These are phyloP conservation scores for Willisornis vidua DNA, from an alignment of 2,113 vertebrate species.

Conservation along the genomic window DNA sequence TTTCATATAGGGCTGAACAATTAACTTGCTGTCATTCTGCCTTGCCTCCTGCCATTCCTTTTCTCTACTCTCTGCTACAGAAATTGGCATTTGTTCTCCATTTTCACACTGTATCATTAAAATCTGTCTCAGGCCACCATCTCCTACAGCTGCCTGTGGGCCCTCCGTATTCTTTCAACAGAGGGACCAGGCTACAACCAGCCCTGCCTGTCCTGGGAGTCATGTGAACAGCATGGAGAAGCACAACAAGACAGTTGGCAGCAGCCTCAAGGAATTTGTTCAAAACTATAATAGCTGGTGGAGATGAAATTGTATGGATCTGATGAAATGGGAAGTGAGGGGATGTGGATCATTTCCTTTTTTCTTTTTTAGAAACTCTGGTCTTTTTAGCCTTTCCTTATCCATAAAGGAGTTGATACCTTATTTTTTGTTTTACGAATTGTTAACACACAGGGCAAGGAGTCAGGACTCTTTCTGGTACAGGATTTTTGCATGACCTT, in stretches of 20 bases:
- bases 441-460: not conserved
- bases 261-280: not conserved
- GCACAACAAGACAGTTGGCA: not conserved
- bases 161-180: not conserved
- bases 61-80: not conserved
- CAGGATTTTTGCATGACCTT: constrained; percentile 22
- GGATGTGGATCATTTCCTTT: not conserved
- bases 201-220: not conserved
- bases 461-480: constrained; percentile 12
- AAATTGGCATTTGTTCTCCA: not conserved
- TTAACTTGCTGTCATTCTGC: not conserved
- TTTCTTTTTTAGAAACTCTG: not conserved
- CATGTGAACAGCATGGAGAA: not conserved
- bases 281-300: not conserved
- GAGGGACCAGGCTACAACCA: not conserved
- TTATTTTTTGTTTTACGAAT: not conserved
- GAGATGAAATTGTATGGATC: not conserved
- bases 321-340: not conserved
- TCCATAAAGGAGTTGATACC: not conserved
- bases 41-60: not conserved
- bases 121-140: not conserved
- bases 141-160: not conserved
- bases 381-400: not conserved
- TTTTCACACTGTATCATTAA: not conserved
- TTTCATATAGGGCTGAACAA: not conserved